Conservation (phyloP, 1,140 invertebrate genomes). For the Drosophila varians region DNA sequence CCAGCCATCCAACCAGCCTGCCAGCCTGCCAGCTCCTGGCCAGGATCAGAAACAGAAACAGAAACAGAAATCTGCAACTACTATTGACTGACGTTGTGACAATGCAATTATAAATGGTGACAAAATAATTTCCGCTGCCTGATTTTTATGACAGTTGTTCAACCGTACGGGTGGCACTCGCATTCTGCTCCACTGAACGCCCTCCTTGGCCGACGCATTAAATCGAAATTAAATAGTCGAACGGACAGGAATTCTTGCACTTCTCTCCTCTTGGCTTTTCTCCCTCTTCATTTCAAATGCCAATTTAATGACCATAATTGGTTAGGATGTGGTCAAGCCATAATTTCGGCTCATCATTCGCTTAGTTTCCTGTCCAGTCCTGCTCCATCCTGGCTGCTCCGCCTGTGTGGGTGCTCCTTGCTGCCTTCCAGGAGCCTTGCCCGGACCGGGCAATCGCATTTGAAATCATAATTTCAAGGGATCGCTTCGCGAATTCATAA, state of each 20-base stretch:
- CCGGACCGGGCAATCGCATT: constrained; percentile 21
- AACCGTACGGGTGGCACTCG: constrained; percentile 44
- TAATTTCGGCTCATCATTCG: constrained; percentile 69
- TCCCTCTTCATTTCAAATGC: constrained; percentile 61
- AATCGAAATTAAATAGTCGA: constrained; percentile 76
- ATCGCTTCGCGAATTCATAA: constrained; percentile 71
- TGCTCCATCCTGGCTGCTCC: background rate
- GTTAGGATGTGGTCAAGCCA: constrained; percentile 49
- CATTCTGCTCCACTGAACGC: constrained; percentile 64
- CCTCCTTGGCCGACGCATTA: constrained; percentile 44
- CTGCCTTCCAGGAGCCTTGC: constrained; percentile 6
- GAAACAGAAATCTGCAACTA: constrained; percentile 12
- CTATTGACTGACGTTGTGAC: constrained; percentile 67
- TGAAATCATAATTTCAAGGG: constrained; percentile 75
- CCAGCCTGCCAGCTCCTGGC: constrained; percentile 4
- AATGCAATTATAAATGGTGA: constrained; percentile 83
- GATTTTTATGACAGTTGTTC: constrained; percentile 83
- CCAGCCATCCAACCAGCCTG: constrained; percentile 11
- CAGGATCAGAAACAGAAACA: constrained; percentile 14
- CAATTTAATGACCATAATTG: constrained; percentile 79
- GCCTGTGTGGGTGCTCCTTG: constrained; percentile 45
- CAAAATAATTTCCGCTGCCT: constrained; percentile 83
- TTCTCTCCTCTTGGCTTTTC: background rate
- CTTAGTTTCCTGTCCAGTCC: constrained; percentile 54
- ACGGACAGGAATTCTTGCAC: background rate